Conservation (phyloP, 2,888 invertebrate genomes). For the Sicus ferrugineus region DNA sequence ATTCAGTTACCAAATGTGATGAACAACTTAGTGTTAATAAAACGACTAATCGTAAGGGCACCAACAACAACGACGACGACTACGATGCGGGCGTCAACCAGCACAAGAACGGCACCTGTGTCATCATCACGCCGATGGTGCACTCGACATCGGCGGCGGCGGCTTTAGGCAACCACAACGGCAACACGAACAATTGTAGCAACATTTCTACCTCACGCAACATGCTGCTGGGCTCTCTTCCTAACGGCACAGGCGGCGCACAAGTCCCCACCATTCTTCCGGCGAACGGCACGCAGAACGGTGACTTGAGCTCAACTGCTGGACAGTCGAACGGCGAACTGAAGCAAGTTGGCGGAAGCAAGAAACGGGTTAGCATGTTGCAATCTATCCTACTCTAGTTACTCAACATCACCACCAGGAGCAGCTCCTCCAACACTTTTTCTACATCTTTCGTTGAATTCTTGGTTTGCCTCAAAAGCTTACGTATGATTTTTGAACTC, state of each 20-base stretch:
- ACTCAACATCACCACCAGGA: slow-evolving; percentile 10
- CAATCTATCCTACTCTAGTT: slow-evolving; percentile 29
- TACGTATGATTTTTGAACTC: too few species aligned
- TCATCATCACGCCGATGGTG: slow-evolving; percentile 40
- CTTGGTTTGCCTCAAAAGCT: slow-evolving; percentile 19
- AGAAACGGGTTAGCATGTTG: slow-evolving; percentile 59
- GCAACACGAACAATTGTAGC: slow-evolving; percentile 31
- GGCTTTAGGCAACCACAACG: slow-evolving; percentile 15
- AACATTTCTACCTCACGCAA: slow-evolving; percentile 38
- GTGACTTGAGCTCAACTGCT: slow-evolving; percentile 44
- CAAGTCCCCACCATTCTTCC: too few species aligned
- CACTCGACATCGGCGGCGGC: slow-evolving; percentile 38
- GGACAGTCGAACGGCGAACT: slow-evolving; percentile 54
- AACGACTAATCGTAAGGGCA: slow-evolving; percentile 43
- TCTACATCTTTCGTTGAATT: slow-evolving; percentile 27
- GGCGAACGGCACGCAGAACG: slow-evolving; percentile 46
- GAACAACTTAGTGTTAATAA: slow-evolving; percentile 43
- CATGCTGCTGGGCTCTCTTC: slow-evolving; percentile 34
- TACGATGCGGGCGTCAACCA: slow-evolving; percentile 33
- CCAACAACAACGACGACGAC: slow-evolving; percentile 36
- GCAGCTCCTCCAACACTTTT: slow-evolving; percentile 31
- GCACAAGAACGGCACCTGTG: slow-evolving; percentile 27
- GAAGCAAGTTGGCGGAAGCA: slow-evolving; percentile 56
- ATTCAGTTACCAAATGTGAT: slow-evolving; percentile 57
- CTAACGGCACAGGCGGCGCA: slow-evolving; percentile 21